Evolutionary conservation across 2,113 vertebrate genomes (phyloP).

Genomic region (Hippopotamus amphibius): DNA sequence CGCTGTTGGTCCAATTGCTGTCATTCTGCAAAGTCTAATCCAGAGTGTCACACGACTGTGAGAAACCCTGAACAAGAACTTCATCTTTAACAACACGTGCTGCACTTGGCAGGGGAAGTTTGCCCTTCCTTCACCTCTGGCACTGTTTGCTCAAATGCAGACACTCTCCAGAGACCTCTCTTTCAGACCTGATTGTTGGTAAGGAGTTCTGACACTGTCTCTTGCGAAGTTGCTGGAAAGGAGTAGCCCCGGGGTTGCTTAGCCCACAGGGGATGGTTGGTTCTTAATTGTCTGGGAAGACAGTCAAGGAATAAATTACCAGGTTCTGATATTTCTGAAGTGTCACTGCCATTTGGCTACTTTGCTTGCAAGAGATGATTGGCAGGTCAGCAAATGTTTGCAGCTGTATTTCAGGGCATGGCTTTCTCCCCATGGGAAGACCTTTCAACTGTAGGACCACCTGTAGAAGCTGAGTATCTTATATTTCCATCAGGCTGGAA

Average conservation of each 20-base stretch:
- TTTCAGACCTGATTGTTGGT: neutral
- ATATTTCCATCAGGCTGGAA: neutral
- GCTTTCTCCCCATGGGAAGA: neutral
- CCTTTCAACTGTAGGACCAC: neutral
- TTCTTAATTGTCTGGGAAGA: slow-evolving; percentile 53
- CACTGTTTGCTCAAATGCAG: neutral
- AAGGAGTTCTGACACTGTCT: neutral
- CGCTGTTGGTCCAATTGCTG: neutral
- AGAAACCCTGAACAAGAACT: neutral
- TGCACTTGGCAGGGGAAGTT: neutral
- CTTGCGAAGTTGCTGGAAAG: neutral
- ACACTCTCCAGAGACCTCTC: neutral
- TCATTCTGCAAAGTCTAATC: neutral
- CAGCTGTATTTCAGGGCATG: neutral
- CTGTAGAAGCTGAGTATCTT: neutral
- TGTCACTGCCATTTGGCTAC: neutral
- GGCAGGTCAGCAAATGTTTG: neutral
- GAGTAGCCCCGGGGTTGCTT: neutral
- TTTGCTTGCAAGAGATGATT: neutral
- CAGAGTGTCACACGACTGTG: fast-evolving
- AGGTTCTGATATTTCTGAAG: neutral
- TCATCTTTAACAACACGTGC: fast-evolving
- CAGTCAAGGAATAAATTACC: slow-evolving; percentile 20
- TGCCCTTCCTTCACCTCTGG: fast-evolving
- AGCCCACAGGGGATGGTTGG: neutral